Evolutionary conservation across 2,888 invertebrate species (phyloP).

Genomic region (Aphidoletes aphidimyza): DNA sequence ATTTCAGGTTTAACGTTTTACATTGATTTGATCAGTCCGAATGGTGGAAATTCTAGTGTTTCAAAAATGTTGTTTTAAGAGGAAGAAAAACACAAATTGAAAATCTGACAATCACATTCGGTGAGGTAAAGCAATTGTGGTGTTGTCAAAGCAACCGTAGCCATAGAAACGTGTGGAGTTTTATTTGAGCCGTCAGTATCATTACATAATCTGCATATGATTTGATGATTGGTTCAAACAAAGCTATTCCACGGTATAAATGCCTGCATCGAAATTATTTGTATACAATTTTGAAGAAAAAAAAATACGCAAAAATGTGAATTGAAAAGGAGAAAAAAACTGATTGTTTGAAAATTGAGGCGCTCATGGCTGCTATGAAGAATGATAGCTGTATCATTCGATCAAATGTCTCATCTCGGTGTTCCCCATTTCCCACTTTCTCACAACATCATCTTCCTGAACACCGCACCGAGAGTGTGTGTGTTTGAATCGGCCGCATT

Average conservation of each 20-base stretch:
- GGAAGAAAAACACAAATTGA: background rate
- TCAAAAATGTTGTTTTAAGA: no score
- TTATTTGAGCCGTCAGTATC: no score
- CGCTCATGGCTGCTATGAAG: background rate
- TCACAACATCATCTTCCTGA: background rate
- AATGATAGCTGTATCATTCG: background rate
- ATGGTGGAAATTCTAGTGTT: no score
- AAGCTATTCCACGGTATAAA: no score
- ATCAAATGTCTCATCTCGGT: background rate
- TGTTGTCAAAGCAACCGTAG: background rate
- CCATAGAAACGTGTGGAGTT: background rate
- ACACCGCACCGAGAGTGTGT: background rate
- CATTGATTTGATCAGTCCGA: no score
- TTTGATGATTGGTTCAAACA: no score
- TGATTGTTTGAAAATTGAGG: background rate
- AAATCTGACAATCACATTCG: conserved; percentile 24
- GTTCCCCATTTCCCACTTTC: conserved; percentile 4
- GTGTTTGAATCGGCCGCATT: background rate
- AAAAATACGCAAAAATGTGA: background rate
- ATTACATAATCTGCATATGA: no score
- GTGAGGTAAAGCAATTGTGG: background rate
- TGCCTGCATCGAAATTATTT: no score
- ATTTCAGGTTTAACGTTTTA: no score
- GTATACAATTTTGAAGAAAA: no score
- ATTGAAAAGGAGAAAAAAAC: background rate